Base-by-base conservation (phyloP, 2,113 vertebrate species). In the Pelmatolapia mariae region DNA sequence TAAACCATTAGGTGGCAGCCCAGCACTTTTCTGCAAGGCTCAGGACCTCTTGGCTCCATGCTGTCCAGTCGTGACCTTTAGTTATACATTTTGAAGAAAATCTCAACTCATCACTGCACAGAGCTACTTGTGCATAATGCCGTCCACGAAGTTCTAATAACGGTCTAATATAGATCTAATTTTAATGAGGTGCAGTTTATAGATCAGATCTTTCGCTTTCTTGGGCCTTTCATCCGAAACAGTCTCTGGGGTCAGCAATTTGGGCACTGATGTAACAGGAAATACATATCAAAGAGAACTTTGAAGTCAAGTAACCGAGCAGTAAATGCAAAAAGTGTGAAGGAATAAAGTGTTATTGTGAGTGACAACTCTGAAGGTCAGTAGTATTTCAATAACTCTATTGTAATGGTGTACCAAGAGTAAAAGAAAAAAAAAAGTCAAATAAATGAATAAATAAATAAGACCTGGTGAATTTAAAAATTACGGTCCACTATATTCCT, bases 261-360 rank as follows among this genome's bases (percentile, higher is more conserved):
- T 89, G 80, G 80, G 87, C 40, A 31, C 76, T 79, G 90, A 91
- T 90, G 91, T 71, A 90, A 90, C 54, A 85, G 84, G 84, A 93
- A 95, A 94, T 93, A 89, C 86, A 94, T 94, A 93, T 94, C 92
- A 94, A 94, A 94, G 92, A 52, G 19, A 33, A 78, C 93, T 93
- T 93, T 94, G 94, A 95, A 92, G 94, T 92, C 68, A 31, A 88
- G 86, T 81, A 76, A 87, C 76, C 5, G 26, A 26, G 5, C 53
- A 7, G 38, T 80, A 31, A 88, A 91, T 83, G 31, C 54, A 31
- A 91, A 91, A 86, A 89, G 81, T 78, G 43, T 19, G 87, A 47
- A 66, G 68, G 50, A 87, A 68, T 87, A 56, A 88, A 81, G 86
- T 76, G 79, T 47, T 87, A 80, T 54, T 45, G 83, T 66, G 81